Evolutionary conservation across 2,797 vertebrate species (phyloP), one percentile per base, ranked within the genome.

Genomic region (Nasua narica): DNA sequence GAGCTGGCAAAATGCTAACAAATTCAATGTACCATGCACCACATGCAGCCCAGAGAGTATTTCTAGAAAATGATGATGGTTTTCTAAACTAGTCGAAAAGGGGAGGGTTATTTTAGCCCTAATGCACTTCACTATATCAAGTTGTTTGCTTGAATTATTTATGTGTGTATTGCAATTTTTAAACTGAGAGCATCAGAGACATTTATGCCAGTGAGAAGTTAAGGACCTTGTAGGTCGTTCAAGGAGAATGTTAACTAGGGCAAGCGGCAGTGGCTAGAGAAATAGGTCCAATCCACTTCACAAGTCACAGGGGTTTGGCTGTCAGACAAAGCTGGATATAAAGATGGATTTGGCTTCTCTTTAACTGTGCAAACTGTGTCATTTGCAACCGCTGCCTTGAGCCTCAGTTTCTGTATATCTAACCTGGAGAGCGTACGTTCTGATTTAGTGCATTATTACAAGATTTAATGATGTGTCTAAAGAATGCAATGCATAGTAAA

Each of bases 41-140:
- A 77, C 93, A 97, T 86, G 94, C 96, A 95, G 78, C 96, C 82
- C 85, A 94, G 92, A 96, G 95, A 96, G 72, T 98, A 98, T 98
- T 98, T 98, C 93, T 94, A 98, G 98, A 98, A 98, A 98, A 97
- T 97, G 97, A 98, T 97, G 97, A 98, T 98, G 92, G 87, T 97
- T 96, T 98, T 95, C 97, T 97, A 97, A 97, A 97, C 98, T 97
- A 97, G 97, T 98, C 77, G 5, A 86, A 96, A 95, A 97, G 96
- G 96, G 97, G 95, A 97, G 91, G 93, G 95, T 93, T 97, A 97
- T 97, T 98, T 97, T 96, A 96, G 96, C 95, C 96, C 91, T 98
- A 97, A 98, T 97, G 96, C 95, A 97, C 95, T 97, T 90, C 14
- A 86, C 91, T 97, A 89, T 96, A 96, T 97, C 93, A 97, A 97